Evolutionary conservation across 64 coral and sea anemone genomes (phyloP).

Genomic region (Montipora efflorescens): DNA sequence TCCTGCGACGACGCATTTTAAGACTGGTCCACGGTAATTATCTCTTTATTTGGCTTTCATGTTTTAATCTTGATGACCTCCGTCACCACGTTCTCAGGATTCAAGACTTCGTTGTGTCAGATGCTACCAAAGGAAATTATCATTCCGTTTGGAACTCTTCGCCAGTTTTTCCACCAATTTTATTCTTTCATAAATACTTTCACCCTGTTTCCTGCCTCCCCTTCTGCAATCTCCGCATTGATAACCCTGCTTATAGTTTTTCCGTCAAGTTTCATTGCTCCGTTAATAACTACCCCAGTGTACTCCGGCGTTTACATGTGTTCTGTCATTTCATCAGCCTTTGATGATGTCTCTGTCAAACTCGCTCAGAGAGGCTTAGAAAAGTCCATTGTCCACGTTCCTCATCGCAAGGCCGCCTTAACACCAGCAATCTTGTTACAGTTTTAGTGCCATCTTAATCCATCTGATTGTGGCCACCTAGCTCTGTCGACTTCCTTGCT

Average conservation of each 20-base stretch:
- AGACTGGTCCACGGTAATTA: too few relatives aligned
- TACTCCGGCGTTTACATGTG: too few relatives aligned
- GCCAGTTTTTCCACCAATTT: background rate
- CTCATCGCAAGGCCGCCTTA: background rate
- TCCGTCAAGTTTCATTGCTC: too few relatives aligned
- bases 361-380: background rate
- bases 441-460: constrained; percentile 6
- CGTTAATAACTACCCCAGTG: too few relatives aligned
- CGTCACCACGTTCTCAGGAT: background rate
- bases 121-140: background rate
- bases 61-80: too few relatives aligned
- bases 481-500: background rate
- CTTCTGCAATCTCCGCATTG: too few relatives aligned
- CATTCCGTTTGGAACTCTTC: background rate
- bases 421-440: constrained; percentile 1
- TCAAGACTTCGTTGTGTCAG: background rate
- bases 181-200: background rate
- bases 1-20: too few relatives aligned
- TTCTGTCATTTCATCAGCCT: background rate
- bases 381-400: background rate
- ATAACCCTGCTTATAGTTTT: too few relatives aligned
- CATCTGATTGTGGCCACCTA: background rate
- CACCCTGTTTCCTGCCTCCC: background rate
- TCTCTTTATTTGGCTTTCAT: too few relatives aligned
- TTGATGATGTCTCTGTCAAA: background rate